Evolutionary conservation across 2,888 invertebrate genomes (phyloP), one percentile per base, ranked within the genome.

Genomic region (Apotomis betuletana): DNA sequence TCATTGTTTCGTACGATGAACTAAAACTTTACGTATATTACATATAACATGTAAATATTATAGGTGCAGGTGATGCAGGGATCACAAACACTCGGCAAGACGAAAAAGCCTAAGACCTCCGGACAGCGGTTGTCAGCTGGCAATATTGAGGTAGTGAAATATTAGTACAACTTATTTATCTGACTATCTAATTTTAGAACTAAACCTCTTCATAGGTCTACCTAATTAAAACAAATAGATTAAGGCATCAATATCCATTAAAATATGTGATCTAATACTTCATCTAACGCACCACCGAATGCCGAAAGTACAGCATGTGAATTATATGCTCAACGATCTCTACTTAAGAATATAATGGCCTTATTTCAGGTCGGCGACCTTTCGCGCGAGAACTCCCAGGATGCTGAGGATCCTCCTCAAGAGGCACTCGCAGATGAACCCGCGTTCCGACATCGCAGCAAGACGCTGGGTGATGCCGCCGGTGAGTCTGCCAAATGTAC

Each of bases 401-500:
- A 97, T 76, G 94, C 94, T 12, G 96, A 96, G 67, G 88, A 92
- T 49, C 89, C 88, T 3, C 90, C 91, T 0, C 87, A 83, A 67
- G 88, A 86, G 51, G 75, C 83, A 3, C 80, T 80, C 1, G 81
- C 84, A 0, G 89, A 88, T 6, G 91, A 91, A 63, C 94, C 86
- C 63, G 78, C 84, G 4, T 97, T 98, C 90, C 94, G 98, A 81
- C 95, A 96, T 78, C 95, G 98, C 81, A 98, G 98, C 93, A 98
- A 97, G 94, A 98, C 98, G n/a, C 95, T 98, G 78, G 97, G 97
- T 79, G 98, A 98, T 88, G 94, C 96, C 71, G 94, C 95, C 82
- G 97, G 97, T 96, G 59, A 81, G 85, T 60, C 55, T 12, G 10
- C 13, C 49, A 54, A 51, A 69, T 76, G 70, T 69, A 68, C 62